Evolutionary conservation across 2,113 vertebrate species (phyloP), one percentile per base, ranked within the genome.

Genomic region (Falco punctatus): DNA sequence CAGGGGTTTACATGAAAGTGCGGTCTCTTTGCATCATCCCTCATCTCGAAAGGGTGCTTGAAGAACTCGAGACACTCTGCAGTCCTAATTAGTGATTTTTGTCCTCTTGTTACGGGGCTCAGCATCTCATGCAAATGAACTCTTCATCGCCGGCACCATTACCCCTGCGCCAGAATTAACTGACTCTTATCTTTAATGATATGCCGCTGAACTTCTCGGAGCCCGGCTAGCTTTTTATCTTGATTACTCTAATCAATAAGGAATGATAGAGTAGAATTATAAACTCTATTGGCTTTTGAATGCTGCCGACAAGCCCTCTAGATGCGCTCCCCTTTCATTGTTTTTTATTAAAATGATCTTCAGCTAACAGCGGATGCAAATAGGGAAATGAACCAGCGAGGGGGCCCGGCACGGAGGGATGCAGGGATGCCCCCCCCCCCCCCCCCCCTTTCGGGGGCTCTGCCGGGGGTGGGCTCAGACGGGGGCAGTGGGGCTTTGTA

Each of bases 71-170:
- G 98, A 98, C 98, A 97, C 98, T 99, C 98, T 98, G 98, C 98
- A 97, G 97, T 97, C 97, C 98, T 99, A 99, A 99, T 99, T 99
- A 99, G 99, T 99, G 99, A 99, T 99, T 99, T 99, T 99, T 99
- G 98, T 99, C 98, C 98, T 98, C 98, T 98, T 98, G 98, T 98
- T 98, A 98, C 98, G 97, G 98, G 98, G 98, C 98, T 98, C 98
- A 98, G 98, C 98, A 97, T 98, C 98, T 98, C 98, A 99, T 99
- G 99, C 99, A 99, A 99, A 99, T 99, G 98, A 99, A 98, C 98
- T 98, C 98, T 98, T 98, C 98, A 98, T 98, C 98, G 98, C 97
- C 98, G 98, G 95, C 98, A 98, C 98, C 98, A 98, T 98, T 98
- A 98, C 98, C 97, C 98, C 97, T 81, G 98, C 97, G 97, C 97